A percentile compares a stretch with the other conserved stretches of the same genome.
phyloP scores from a whole-genome alignment of 1,140 invertebrate genomes.

The Trichomalopsis sarcophagae region DNA sequence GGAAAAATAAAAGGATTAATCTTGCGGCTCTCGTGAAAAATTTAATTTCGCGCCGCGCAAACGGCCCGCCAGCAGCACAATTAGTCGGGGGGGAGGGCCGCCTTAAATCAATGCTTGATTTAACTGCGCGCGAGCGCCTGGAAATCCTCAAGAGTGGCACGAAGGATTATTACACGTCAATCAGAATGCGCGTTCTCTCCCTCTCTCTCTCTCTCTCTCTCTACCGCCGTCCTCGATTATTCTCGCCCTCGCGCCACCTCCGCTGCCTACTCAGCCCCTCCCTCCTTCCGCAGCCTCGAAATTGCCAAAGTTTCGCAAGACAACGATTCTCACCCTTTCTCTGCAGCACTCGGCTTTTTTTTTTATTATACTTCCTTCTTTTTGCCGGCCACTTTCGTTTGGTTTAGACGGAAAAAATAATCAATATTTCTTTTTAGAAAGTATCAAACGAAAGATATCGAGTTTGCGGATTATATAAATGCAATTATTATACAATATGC shows the following conservation, averaged over 20 bases:
- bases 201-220: not conserved
- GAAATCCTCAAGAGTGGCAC: conserved; percentile 49
- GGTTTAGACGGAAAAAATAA: not conserved
- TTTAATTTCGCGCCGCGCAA: conserved; percentile 40
- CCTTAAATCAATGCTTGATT: conserved; percentile 39
- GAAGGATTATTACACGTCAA: conserved; percentile 64
- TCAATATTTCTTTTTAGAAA: not conserved
- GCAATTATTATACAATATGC: no score
- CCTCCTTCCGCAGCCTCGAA: conserved; percentile 50
- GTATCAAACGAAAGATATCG: not conserved
- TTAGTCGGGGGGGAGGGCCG: not conserved
- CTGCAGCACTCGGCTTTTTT: not conserved
- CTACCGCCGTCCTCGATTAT: not conserved
- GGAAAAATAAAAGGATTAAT: conserved; percentile 1
- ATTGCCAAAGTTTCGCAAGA: conserved; percentile 65
- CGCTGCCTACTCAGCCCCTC: not conserved
- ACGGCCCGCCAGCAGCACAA: not conserved
- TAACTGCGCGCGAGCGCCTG: conserved; percentile 19
- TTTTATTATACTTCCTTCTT: not conserved
- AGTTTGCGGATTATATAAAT: no score
- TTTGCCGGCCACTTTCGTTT: not conserved
- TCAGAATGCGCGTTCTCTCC: conserved; percentile 55
- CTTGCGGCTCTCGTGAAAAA: conserved; percentile 22
- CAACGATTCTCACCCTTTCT: conserved; percentile 53
- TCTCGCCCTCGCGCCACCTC: no score